These are phyloP conservation scores for Salminus brasiliensis DNA, from an alignment of 2,113 vertebrate species.

Conservation along the genomic window DNA sequence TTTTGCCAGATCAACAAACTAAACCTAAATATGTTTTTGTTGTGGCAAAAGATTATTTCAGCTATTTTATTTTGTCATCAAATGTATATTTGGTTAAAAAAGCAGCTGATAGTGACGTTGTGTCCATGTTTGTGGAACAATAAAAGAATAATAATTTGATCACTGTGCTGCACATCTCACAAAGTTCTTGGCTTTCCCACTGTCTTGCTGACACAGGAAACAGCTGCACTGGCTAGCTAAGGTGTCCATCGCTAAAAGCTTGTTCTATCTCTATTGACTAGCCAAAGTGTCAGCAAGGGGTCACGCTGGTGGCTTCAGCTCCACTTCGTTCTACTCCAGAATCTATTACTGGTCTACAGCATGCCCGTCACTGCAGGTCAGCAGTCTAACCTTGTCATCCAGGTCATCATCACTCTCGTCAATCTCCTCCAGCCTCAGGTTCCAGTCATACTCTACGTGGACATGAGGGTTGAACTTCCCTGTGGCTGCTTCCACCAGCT, in stretches of 20 bases:
- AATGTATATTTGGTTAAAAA: too few relatives aligned
- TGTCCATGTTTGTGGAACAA: too few relatives aligned
- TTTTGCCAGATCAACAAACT: too few relatives aligned
- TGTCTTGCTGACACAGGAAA: neutral
- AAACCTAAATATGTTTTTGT: too few relatives aligned
- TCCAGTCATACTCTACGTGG: conserved; percentile 91
- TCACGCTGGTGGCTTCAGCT: neutral
- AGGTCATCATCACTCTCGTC: conserved; percentile 90
- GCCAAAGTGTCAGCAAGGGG: neutral
- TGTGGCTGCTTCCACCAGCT: conserved; percentile 84
- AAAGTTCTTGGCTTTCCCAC: neutral
- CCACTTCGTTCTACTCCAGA: neutral
- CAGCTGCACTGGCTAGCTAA: neutral
- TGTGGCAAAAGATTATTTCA: too few relatives aligned
- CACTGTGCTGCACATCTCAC: neutral
- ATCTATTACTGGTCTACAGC: neutral
- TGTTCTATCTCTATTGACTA: neutral
- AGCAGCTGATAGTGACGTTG: too few relatives aligned
- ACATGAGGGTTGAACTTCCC: conserved; percentile 87
- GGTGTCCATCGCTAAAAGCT: neutral
- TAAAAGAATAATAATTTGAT: neutral
- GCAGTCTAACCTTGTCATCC: conserved; percentile 81
- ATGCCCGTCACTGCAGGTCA: neutral
- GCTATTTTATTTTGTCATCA: too few relatives aligned
- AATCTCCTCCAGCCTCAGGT: conserved; percentile 87